phyloP scores from a whole-genome alignment of 2,113 vertebrate species.

The Callipepla californica region DNA sequence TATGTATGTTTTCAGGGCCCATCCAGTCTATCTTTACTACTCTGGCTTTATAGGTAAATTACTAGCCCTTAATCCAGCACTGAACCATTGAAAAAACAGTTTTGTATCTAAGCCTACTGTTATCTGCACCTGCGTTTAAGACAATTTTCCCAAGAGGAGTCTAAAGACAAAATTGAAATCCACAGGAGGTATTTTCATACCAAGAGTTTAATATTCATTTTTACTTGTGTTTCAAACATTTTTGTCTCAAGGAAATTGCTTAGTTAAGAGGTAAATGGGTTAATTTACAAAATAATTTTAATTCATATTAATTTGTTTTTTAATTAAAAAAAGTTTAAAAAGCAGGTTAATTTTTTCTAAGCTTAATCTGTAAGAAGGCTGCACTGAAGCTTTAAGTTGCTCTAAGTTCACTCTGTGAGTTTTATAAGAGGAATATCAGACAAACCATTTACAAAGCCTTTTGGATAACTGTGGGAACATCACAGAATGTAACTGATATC shows the following conservation, averaged over 20 bases:
- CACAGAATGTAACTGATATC: background rate
- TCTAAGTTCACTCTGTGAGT: background rate
- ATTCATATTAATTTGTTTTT: background rate
- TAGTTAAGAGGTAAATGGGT: conserved; percentile 1
- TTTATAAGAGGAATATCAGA: background rate
- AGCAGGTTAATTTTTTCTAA: background rate
- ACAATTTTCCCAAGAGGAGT: conserved; percentile 42
- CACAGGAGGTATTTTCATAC: conserved; percentile 37
- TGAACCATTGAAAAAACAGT: conserved; percentile 7
- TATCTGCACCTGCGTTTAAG: conserved; percentile 49
- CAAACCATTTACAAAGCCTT: background rate
- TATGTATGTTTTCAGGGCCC: background rate
- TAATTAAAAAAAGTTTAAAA: background rate
- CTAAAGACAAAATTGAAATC: conserved; percentile 65
- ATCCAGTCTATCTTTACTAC: background rate
- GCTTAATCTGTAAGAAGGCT: background rate
- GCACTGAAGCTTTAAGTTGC: background rate
- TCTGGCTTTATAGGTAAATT: conserved; percentile 39
- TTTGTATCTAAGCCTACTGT: conserved; percentile 23
- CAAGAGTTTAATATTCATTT: conserved; percentile 29
- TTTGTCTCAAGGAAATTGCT: conserved; percentile 16
- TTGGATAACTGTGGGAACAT: background rate
- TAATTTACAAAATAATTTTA: background rate
- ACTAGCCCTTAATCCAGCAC: background rate
- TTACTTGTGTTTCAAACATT: background rate